phyloP scores from a whole-genome alignment of 2,888 invertebrate genomes.

The Dolomedes plantarius region DNA sequence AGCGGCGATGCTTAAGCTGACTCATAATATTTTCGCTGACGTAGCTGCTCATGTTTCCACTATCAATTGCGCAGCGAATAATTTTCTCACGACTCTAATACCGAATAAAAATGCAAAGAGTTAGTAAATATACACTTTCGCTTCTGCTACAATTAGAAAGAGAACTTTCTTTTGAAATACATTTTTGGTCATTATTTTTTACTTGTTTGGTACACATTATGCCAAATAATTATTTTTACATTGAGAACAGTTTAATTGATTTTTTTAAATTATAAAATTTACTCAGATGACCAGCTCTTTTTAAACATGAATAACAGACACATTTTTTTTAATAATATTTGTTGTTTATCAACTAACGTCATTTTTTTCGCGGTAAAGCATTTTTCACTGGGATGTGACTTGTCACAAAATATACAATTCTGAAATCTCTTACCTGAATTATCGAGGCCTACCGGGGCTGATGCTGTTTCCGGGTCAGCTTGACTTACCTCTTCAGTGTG shows the following conservation, averaged over 20 bases:
- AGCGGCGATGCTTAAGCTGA: neutral
- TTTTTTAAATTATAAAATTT: neutral
- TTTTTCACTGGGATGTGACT: too few species aligned
- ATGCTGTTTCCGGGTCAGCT: too few species aligned
- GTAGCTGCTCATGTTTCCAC: too few species aligned
- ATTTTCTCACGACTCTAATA: neutral
- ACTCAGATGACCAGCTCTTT: slow-evolving; percentile 2
- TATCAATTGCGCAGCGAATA: neutral
- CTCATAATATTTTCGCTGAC: neutral
- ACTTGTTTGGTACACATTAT: neutral
- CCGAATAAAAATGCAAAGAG: neutral
- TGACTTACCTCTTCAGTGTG: too few species aligned
- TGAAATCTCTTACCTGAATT: too few species aligned
- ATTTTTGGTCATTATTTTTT: neutral
- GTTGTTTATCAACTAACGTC: too few species aligned
- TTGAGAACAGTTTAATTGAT: slow-evolving; percentile 5
- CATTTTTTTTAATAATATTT: too few species aligned
- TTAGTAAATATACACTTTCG: neutral
- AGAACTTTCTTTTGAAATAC: neutral
- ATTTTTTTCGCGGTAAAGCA: too few species aligned
- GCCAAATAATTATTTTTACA: slow-evolving; percentile 19
- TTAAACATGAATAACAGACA: neutral
- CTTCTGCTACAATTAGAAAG: slow-evolving; percentile 8
- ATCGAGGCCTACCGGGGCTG: too few species aligned
- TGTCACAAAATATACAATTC: too few species aligned